Conservation (phyloP, 2,888 invertebrate species). For the Phyllotreta striolata region DNA sequence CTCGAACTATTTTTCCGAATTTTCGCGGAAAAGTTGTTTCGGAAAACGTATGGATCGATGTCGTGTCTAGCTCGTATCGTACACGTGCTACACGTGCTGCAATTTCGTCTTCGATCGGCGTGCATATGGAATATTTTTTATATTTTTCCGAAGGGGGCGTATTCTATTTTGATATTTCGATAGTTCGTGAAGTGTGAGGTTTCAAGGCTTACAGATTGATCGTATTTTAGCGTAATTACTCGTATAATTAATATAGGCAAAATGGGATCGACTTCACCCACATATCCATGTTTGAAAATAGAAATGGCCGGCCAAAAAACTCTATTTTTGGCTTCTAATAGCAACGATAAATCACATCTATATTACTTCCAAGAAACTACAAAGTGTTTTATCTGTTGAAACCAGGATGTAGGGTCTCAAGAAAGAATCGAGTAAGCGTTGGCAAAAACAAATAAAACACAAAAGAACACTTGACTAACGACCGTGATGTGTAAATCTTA, state of each 20-base stretch:
- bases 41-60: too few relatives aligned
- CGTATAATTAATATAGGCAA: too few relatives aligned
- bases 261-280: too few relatives aligned
- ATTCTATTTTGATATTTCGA: not conserved
- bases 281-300: too few relatives aligned
- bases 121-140: constrained; percentile 36
- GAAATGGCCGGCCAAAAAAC: not conserved
- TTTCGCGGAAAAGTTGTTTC: too few relatives aligned
- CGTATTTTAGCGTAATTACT: too few relatives aligned
- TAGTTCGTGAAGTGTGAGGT: too few relatives aligned
- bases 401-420: constrained; percentile 20
- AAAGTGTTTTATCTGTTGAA: constrained; percentile 19
- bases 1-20: too few relatives aligned
- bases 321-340: constrained; percentile 13
- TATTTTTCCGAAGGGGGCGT: constrained; percentile 22
- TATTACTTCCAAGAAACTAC: constrained; percentile 24
- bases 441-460: constrained; percentile 23
- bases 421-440: constrained; percentile 15
- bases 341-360: constrained; percentile 11
- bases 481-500: constrained; percentile 28
- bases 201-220: too few relatives aligned
- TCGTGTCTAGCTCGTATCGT: constrained; percentile 24
- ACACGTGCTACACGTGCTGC: constrained; percentile 40
- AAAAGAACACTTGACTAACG: constrained; percentile 31
- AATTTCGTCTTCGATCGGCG: constrained; percentile 38